Evolutionary conservation across 2,888 invertebrate genomes (phyloP), one percentile per base, ranked within the genome.

Genomic region (Pollenia labialis): DNA sequence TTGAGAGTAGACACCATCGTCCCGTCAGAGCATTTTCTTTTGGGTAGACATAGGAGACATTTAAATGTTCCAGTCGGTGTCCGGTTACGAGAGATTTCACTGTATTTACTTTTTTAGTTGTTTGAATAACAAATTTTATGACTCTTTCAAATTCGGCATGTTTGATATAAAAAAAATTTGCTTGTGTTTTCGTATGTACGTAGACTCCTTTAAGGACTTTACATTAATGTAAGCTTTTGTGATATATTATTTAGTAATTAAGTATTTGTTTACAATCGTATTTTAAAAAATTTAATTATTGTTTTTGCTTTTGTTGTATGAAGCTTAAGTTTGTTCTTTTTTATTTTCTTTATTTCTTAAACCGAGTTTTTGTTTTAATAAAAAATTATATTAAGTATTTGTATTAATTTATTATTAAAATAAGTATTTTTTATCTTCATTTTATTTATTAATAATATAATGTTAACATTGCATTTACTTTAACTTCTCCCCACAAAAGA

Each of bases 381-480:
- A 87, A 81, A 86, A 87, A 87, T 81, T 87, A 76, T 74, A 69
- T 87, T 69, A 71, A 80, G 58, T 82, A 81, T 81, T 71, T 66
- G 64, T 81, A 79, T 79, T 74, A 60, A 54, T 48, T 81, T 69
- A 68, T 56, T 60, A 18, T 52, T 68, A 75, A 77, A 54, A 62
- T 82, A 75, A 74, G 23, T 58, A 58, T 46, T 72, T 42, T 74
- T 72, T 46, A 66, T 66, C 66, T 42, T 77, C 46, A 18, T 77
- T 71, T 74, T 23, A 23, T 32, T 66, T 76, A 54, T 66, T 83
- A 80, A 75, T 80, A 66, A 74, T 77, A 69, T 86, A 86, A 87
- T 87, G 87, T 87, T 84, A 87, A 87, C 87, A 81, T 87, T 87
- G 87, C 87, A 87, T 84, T 87, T 87, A 87, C 87, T 87, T 84